phyloP scores from a whole-genome alignment of 2,113 vertebrate genomes.

The Neotoma lepida region DNA sequence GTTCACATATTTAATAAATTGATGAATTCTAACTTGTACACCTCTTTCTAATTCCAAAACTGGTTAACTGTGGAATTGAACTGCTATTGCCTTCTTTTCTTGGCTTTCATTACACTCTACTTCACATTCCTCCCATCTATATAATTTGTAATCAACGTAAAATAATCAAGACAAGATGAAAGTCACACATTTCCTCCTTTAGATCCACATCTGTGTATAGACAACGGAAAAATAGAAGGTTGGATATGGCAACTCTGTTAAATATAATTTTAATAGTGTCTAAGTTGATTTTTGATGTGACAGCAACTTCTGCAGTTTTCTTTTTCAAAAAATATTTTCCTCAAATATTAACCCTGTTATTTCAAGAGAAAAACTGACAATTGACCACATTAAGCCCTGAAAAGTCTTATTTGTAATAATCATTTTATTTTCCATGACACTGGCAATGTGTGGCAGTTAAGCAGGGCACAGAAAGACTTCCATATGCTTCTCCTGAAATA shows the following conservation, averaged over 20 bases:
- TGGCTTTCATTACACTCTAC: constrained; percentile 72
- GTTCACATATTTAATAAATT: constrained; percentile 52
- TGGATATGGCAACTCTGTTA: constrained; percentile 71
- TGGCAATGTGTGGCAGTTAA: constrained; percentile 25
- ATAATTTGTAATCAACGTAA: constrained; percentile 81
- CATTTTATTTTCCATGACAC: constrained; percentile 43
- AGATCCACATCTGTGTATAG: constrained; percentile 79
- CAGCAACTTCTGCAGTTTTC: constrained; percentile 73
- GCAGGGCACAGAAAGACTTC: background rate
- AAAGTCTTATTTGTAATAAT: constrained; percentile 36
- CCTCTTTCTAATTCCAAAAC: constrained; percentile 60
- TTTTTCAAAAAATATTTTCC: constrained; percentile 1
- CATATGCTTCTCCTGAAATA: background rate
- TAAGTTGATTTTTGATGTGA: constrained; percentile 75
- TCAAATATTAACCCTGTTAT: constrained; percentile 73
- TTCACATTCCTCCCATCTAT: constrained; percentile 73
- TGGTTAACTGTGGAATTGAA: constrained; percentile 57
- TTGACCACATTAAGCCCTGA: constrained; percentile 37
- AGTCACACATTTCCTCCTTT: constrained; percentile 78
- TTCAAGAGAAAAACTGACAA: constrained; percentile 55
- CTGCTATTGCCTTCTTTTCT: constrained; percentile 64
- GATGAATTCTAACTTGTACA: constrained; percentile 44
- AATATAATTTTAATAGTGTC: constrained; percentile 80
- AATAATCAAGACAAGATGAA: constrained; percentile 78
- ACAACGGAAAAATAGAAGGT: constrained; percentile 75